Base-by-base conservation (phyloP, 1,140 invertebrate species). In the Chrysomallon squamiferum region DNA sequence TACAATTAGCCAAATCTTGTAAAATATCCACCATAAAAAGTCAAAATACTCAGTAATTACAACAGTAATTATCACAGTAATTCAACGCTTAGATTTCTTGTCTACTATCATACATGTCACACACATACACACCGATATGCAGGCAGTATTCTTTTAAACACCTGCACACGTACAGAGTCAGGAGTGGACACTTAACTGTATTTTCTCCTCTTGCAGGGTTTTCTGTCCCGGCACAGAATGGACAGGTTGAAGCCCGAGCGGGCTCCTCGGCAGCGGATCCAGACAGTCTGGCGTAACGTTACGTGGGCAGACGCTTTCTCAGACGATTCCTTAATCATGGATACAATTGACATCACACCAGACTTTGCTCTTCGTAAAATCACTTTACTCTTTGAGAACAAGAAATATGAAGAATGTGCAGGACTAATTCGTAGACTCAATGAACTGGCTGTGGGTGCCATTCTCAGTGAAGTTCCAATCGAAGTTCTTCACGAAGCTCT, bases 401-500 rank as follows among this genome's bases (percentile, higher is more conserved):
- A 73, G 52, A 77, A 77, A 62, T 75, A 65, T 38, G 73, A 69
- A 9, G 78, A 80, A 65, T 80, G 78, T 18, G 92, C 93, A 0
- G 88, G 89, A 25, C 90, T 95, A 29, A 88, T 95, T 45, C 88
- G 90, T 25, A 87, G 92, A 57, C 85, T 95, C 7, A 92, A 92
- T 18, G 88, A 89, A 38, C 90, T 89, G 1, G 93, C 92, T 1
- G 87, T 95, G 66, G 89, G 89, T 61, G 88, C 88, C 6, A 91
- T 93, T 18, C 64, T 89, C 18, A 62, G 78, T 45, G 93, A 96
- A 68, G 86, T 97, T 62, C 95, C 94, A 0, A 88, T 95, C 22
- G 94, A 96, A 79, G 85, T 94, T 69, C 88, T 96, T 71, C 90
- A 95, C 29, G 94, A 96, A 72, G 90, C 93, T 3, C 87, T 96